Percentiles rank a stretch among this genome's conserved stretches.
Conservation (phyloP, 2,113 vertebrate species). For the Notothenia rossii region DNA sequence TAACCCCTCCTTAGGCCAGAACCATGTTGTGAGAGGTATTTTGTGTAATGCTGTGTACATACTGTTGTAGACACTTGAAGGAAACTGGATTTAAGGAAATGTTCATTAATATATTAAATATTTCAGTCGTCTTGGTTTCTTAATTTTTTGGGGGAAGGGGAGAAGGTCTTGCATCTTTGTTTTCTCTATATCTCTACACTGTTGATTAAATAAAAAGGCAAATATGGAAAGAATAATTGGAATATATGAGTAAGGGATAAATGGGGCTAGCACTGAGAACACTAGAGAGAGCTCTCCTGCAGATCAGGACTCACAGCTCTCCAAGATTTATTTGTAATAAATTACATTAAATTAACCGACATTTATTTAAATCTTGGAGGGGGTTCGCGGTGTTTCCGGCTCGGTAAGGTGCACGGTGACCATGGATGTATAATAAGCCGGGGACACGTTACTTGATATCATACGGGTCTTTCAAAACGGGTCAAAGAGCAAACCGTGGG, state of each 20-base stretch:
- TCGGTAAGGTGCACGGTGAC: not conserved
- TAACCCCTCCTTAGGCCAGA: not conserved
- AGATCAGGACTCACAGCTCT: no score
- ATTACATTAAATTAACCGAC: not conserved
- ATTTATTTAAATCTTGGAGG: not conserved
- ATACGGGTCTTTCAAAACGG: slow-evolving; percentile 29
- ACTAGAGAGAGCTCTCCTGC: no score
- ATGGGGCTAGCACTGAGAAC: no score
- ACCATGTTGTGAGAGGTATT: slow-evolving; percentile 40
- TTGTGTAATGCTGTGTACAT: slow-evolving; percentile 66
- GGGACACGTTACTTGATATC: not conserved
- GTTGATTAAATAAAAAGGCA: no score
- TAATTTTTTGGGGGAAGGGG: not conserved
- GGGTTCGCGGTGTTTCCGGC: not conserved
- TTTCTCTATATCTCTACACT: no score
- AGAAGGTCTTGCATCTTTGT: no score
- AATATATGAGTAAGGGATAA: no score
- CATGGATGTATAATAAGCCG: no score
- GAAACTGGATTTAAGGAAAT: slow-evolving; percentile 31
- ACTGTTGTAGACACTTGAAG: slow-evolving; percentile 59
- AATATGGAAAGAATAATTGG: no score
- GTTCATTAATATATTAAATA: slow-evolving; percentile 69
- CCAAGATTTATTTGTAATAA: no score
- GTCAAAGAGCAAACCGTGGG: slow-evolving; percentile 53
- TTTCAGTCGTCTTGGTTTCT: not conserved